A percentile compares a stretch with the other conserved stretches of the same genome.
These are phyloP conservation scores for Sardina pilchardus DNA, from an alignment of 2,113 vertebrate species.

Conservation along the genomic window DNA sequence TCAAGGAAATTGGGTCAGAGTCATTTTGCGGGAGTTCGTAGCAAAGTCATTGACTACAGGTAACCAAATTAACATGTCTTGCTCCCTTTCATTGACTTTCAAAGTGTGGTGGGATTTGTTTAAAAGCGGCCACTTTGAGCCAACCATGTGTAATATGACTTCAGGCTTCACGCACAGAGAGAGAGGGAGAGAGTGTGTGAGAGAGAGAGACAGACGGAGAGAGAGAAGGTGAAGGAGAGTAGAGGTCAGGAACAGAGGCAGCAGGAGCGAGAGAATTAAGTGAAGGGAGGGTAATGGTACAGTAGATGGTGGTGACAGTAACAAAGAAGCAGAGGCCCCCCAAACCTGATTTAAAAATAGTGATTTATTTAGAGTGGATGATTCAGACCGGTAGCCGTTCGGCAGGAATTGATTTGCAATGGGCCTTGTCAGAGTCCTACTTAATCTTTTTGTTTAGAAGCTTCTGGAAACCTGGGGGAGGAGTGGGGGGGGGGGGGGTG, in stretches of 20 bases:
- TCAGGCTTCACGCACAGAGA: neutral
- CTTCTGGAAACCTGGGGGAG: neutral
- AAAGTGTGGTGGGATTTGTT: neutral
- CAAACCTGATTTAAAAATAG: neutral
- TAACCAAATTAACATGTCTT: neutral
- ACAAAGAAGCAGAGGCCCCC: neutral
- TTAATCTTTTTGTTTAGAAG: neutral
- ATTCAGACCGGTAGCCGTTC: neutral
- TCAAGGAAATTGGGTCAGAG: neutral
- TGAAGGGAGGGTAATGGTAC: neutral
- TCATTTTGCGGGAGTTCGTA: neutral
- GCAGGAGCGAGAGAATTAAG: neutral
- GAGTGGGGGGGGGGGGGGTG: neutral
- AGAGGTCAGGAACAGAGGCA: neutral
- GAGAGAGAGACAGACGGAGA: neutral
- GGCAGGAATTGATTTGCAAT: constrained; percentile 1
- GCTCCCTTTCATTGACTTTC: constrained; percentile 1
- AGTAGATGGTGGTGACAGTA: neutral
- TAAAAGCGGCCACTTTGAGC: neutral
- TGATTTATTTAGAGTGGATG: neutral
- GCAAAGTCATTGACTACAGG: constrained; percentile 10
- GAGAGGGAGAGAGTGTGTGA: neutral
- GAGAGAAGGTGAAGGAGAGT: constrained; percentile 4
- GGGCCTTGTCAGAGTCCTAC: neutral
- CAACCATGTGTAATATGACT: constrained; percentile 5